Evolutionary conservation across 2,113 vertebrate genomes (phyloP), one percentile per base, ranked within the genome.

Genomic region (Leucoraja erinaceus): DNA sequence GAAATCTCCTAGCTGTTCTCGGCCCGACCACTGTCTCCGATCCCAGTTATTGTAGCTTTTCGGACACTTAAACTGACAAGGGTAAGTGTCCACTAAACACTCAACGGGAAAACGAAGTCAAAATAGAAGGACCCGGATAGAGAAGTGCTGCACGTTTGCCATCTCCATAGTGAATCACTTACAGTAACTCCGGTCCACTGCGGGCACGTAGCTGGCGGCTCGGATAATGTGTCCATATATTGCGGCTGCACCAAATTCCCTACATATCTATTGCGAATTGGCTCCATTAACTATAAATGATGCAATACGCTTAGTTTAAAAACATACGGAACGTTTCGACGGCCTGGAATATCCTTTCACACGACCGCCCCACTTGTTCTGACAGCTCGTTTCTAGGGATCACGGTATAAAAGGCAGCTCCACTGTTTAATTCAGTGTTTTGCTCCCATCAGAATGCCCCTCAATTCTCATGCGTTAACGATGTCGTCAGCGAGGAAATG

Each of bases 401-500:
- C 83, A 88, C 3, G 28, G 61, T 88, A 61, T 14, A n/a, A 63
- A 31, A 66, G 25, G 14, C 59, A 91, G 68, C n/a, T 31, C n/a
- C 14, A 38, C 61, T 90, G 28, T 68, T 90, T 90, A 31, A 90
- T 63, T 90, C 63, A 68, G 63, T 66, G 61, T 68, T 88, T 63
- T 68, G 16, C 68, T 22, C 68, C 33, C 22, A 10, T 10, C 31
- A 91, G 68, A 38, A 91, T 11, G 38, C 66, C 20, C 54, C 81
- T 56, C 38, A 22, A 91, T 91, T 90, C 28, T 66, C 61, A 90
- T 31, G 56, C 86, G n/a, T 68, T 90, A 91, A 70, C 72, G 90
- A 91, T 68, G 90, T 68, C 38, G 70, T 91, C 90, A 38, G 9
- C 38, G 59, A 70, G 90, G 90, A 91, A 91, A 91, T 91, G 90